A percentile compares a stretch with the other conserved stretches of the same genome.
Evolutionary conservation across 2,113 vertebrate genomes (phyloP).

Genomic region (Pollimyrus isidori): DNA sequence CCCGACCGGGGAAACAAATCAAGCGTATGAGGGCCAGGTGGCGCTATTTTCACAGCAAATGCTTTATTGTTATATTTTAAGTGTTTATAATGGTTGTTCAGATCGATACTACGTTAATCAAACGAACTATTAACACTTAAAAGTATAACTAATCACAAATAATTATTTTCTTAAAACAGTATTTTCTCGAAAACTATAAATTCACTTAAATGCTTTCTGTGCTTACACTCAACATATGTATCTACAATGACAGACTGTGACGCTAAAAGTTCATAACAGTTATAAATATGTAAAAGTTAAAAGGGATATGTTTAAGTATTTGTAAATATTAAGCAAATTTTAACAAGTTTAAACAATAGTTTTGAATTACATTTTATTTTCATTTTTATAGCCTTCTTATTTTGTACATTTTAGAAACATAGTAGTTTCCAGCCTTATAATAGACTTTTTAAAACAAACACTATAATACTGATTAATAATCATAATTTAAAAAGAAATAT

Average conservation of each 20-base stretch:
- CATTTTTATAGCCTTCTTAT: not conserved
- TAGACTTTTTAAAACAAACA: not conserved
- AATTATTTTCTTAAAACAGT: not conserved
- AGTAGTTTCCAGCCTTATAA: not conserved
- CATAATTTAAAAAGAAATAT: not conserved
- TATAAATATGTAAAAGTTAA: not conserved
- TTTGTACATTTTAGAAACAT: not conserved
- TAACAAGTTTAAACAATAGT: not conserved
- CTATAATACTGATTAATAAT: not conserved
- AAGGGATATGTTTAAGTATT: not conserved
- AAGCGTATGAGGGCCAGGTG: not conserved
- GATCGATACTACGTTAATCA: not conserved
- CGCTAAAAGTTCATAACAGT: not conserved
- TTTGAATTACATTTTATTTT: not conserved
- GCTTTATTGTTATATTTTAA: not conserved
- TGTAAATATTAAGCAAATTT: not conserved
- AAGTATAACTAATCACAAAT: not conserved
- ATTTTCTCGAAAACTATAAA: not conserved
- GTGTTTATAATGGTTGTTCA: not conserved
- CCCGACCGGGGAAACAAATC: not conserved
- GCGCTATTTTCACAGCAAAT: constrained; percentile 2
- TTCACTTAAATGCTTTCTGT: not conserved
- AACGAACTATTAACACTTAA: not conserved
- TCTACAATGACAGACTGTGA: not conserved
- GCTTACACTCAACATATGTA: not conserved